Percentiles rank a stretch among this genome's conserved stretches.
Evolutionary conservation across 1,140 invertebrate genomes (phyloP).

Genomic region (Listronotus bonariensis): DNA sequence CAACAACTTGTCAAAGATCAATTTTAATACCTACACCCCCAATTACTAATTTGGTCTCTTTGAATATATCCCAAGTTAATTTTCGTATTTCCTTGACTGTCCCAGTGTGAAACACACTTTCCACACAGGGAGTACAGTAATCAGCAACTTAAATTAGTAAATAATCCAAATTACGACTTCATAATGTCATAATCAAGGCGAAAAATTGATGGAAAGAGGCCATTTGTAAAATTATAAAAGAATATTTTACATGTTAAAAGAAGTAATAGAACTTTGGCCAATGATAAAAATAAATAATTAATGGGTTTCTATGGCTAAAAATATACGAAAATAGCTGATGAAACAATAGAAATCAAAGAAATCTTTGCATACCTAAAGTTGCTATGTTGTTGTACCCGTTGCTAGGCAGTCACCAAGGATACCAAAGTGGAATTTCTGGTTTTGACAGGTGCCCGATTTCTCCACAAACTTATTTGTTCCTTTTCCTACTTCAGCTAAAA

Average conservation of each 20-base stretch:
- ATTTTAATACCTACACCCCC: constrained; percentile 17
- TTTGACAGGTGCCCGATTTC: constrained; percentile 49
- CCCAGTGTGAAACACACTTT: background rate
- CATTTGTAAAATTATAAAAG: constrained; percentile 32
- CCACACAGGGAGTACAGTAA: background rate
- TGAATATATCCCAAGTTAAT: constrained; percentile 28
- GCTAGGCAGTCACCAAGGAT: constrained; percentile 57
- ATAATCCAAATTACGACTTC: background rate
- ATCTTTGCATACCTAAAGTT: constrained; percentile 50
- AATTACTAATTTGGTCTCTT: constrained; percentile 37
- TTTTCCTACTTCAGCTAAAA: constrained; percentile 1
- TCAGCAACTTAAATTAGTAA: constrained; percentile 4
- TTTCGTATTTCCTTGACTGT: constrained; percentile 20
- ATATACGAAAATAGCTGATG: constrained; percentile 15
- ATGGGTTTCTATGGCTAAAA: constrained; percentile 11
- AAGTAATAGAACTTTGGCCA: background rate
- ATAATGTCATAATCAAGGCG: constrained; percentile 6
- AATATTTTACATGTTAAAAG: background rate
- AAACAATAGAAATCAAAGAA: constrained; percentile 25
- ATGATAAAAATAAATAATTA: background rate
- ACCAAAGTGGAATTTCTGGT: constrained; percentile 49
- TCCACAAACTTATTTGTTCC: background rate
- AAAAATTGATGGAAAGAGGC: constrained; percentile 14
- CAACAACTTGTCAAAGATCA: constrained; percentile 10
- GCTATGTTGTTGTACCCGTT: constrained; percentile 57